A percentile compares a stretch with the other conserved stretches of the same genome.
phyloP scores from a whole-genome alignment of 2,797 vertebrate genomes.

The Myripristis jacobus region DNA sequence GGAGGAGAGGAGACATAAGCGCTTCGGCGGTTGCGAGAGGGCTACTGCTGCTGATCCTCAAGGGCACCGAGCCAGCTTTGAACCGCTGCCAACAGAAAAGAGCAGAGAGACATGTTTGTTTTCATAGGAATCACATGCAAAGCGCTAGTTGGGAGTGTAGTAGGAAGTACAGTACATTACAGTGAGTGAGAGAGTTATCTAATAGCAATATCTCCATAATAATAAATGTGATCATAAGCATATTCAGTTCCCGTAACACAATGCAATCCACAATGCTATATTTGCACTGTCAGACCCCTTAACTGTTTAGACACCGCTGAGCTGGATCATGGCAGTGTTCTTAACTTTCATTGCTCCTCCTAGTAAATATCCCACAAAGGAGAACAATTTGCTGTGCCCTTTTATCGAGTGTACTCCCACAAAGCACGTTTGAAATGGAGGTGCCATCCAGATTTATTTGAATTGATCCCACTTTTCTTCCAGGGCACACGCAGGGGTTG shows the following conservation, averaged over 20 bases:
- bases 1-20: slow-evolving; percentile 40
- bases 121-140: slow-evolving; percentile 61
- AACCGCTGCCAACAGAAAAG: slow-evolving; percentile 59
- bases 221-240: slow-evolving; percentile 58
- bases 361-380: slow-evolving; percentile 33
- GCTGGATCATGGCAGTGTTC: slow-evolving; percentile 13
- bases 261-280: slow-evolving; percentile 38
- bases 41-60: slow-evolving; percentile 49
- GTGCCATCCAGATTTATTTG: slow-evolving; percentile 51
- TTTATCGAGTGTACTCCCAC: slow-evolving; percentile 46
- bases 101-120: slow-evolving; percentile 62
- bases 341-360: slow-evolving; percentile 22
- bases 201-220: slow-evolving; percentile 40
- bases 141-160: slow-evolving; percentile 37
- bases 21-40: slow-evolving; percentile 15
- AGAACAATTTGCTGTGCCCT: slow-evolving; percentile 40
- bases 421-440: slow-evolving; percentile 54
- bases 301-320: slow-evolving; percentile 38
- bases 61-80: slow-evolving; percentile 55
- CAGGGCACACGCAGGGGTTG: slow-evolving; percentile 29
- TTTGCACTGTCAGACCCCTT: slow-evolving; percentile 43
- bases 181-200: slow-evolving; percentile 21
- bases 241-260: slow-evolving; percentile 43
- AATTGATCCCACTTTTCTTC: slow-evolving; percentile 44
- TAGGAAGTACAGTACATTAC: slow-evolving; percentile 42